Percentiles rank a stretch among this genome's conserved stretches.
phyloP scores from a whole-genome alignment of 2,113 vertebrate species.

The Condylura cristata region DNA sequence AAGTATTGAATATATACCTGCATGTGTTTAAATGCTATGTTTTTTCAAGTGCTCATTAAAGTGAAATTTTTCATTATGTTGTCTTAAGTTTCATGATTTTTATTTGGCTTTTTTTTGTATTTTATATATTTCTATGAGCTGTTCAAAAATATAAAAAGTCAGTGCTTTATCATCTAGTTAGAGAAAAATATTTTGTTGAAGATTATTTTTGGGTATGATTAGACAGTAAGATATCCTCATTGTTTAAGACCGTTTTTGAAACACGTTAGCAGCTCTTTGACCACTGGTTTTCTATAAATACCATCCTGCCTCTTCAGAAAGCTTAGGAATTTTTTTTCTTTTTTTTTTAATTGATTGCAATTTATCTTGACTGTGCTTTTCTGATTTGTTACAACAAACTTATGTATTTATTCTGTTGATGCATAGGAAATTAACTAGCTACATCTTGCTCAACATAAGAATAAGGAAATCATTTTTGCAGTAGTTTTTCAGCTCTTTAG shows the following conservation, averaged over 20 bases:
- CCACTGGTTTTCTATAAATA: slow-evolving; percentile 6
- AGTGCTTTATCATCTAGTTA: neutral
- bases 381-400: slow-evolving; percentile 9
- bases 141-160: neutral
- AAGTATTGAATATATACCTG: neutral
- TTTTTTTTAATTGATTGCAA: neutral
- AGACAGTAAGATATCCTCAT: neutral
- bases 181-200: slow-evolving; percentile 34
- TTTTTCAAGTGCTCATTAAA: slow-evolving; percentile 9
- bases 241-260: slow-evolving; percentile 12
- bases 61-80: neutral
- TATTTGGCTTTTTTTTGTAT: neutral
- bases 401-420: slow-evolving; percentile 38
- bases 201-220: neutral
- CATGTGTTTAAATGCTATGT: neutral
- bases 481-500: neutral
- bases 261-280: neutral
- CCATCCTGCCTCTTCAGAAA: neutral
- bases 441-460: neutral
- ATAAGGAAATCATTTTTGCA: neutral
- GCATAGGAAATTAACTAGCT: neutral
- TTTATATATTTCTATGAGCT: neutral
- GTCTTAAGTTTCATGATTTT: neutral
- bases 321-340: neutral
- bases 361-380: neutral